Evolutionary conservation across 2,113 vertebrate species (phyloP).

Genomic region (Proterorhinus semilunaris): DNA sequence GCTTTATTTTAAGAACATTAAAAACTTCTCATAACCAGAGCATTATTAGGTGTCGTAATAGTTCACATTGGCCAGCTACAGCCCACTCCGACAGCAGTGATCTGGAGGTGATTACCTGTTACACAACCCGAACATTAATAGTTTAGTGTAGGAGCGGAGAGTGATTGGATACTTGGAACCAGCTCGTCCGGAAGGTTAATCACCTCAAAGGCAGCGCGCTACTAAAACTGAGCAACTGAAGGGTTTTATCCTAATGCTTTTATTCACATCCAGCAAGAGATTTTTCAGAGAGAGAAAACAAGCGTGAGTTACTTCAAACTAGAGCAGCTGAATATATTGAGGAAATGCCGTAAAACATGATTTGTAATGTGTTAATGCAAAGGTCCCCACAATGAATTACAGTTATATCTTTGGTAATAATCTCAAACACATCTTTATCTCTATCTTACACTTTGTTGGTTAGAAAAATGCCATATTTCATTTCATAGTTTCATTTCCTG

Average conservation of each 20-base stretch:
- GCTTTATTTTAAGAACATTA: conserved; percentile 5
- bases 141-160: conserved; percentile 4
- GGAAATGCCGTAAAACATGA: no score
- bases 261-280: not conserved
- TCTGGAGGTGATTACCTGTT: conserved; percentile 2
- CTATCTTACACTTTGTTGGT: no score
- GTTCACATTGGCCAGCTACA: not conserved
- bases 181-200: not conserved
- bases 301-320: not conserved
- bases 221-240: not conserved
- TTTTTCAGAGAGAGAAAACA: not conserved
- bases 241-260: not conserved
- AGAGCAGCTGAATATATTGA: no score
- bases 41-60: conserved; percentile 5
- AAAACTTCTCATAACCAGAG: not conserved
- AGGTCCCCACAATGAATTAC: no score
- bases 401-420: no score
- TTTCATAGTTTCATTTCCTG: no score
- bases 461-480: no score
- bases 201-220: not conserved
- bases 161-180: not conserved
- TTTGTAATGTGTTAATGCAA: no score
- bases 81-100: not conserved
- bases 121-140: conserved; percentile 7
- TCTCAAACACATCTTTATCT: no score